phyloP scores from a whole-genome alignment of 2,113 vertebrate genomes.

The Syngnathoides biaculeatus region DNA sequence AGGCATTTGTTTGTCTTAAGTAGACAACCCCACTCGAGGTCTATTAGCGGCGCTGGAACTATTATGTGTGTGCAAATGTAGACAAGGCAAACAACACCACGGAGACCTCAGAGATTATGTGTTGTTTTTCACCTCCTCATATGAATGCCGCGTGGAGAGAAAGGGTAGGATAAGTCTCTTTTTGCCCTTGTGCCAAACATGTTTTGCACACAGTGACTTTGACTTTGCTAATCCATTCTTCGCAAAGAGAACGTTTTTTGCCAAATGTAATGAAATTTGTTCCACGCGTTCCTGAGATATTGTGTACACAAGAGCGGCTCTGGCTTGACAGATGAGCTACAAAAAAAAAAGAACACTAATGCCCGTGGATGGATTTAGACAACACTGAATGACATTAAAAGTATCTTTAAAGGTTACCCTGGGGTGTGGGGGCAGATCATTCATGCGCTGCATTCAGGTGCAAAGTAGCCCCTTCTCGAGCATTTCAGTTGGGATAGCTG shows the following conservation, averaged over 20 bases:
- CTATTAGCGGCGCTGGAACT: not conserved
- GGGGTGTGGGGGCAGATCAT: not conserved
- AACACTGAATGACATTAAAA: slow-evolving; percentile 4
- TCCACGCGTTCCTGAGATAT: not conserved
- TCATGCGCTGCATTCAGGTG: slow-evolving; percentile 2
- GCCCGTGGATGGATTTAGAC: slow-evolving; percentile 3
- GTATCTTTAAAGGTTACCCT: slow-evolving; percentile 1
- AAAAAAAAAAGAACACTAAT: not conserved
- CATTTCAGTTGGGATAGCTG: not conserved
- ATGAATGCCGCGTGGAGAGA: not conserved
- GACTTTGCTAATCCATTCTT: slow-evolving; percentile 10
- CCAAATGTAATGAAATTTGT: slow-evolving; percentile 4
- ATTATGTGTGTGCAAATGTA: not conserved
- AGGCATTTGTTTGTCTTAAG: not conserved
- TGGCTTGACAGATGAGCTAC: not conserved
- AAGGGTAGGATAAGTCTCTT: not conserved
- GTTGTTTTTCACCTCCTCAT: not conserved
- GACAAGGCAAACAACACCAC: not conserved
- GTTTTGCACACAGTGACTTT: slow-evolving; percentile 6
- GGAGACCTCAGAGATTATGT: not conserved
- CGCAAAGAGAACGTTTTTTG: not conserved
- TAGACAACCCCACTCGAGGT: not conserved
- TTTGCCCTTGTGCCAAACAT: slow-evolving; percentile 1
- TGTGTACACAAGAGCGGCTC: not conserved
- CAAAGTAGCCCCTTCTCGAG: not conserved